Evolutionary conservation across 2,797 vertebrate genomes (phyloP), one percentile per base, ranked within the genome.

Genomic region (Peromyscus attwateri): DNA sequence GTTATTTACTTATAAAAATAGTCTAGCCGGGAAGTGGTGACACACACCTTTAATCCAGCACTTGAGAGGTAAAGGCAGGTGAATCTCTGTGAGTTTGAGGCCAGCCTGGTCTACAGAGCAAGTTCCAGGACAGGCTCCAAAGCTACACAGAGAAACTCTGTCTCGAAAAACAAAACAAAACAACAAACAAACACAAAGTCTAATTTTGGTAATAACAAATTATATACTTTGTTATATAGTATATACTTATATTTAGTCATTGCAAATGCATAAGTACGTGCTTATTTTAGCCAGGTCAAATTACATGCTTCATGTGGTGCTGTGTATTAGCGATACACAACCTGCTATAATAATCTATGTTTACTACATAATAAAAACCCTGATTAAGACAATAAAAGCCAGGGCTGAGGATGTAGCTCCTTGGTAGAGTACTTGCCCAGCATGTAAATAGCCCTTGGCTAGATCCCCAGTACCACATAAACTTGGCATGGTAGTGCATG

Each of bases 241-340:
- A 80, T 64, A 77, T n/a, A 68, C 17, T 90, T 80, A 66, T 2
- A 73, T 76, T 84, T 75, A 84, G 37, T 73, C 55, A 46, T 40
- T 37, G 49, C n/a, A 46, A 70, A 43, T 93, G 29, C 29, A 57
- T 57, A 71, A 62, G 55, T 71, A 80, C 52, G 43, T n/a, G 73
- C 62, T 95, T 55, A 34, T 64, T 77, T 60, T 89, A 79, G 16
- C 46, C 80, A 92, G 64, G n/a, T 70, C 40, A 97, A 89, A 94
- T 23, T 91, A 66, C 5, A 82, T 27, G 19, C 13, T 79, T 94
- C 14, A 81, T 43, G 70, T 71, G 40, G 23, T 83, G 37, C 57
- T 70, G 19, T 40, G 6, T 82, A 68, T 57, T 66, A 89, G 43
- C 60, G 13, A 96, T 27, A 92, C 1, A 75, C 14, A 82, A 40